Percentiles rank a stretch among this genome's conserved stretches.
phyloP scores from a whole-genome alignment of 1,140 invertebrate genomes.

The Penaeus indicus region DNA sequence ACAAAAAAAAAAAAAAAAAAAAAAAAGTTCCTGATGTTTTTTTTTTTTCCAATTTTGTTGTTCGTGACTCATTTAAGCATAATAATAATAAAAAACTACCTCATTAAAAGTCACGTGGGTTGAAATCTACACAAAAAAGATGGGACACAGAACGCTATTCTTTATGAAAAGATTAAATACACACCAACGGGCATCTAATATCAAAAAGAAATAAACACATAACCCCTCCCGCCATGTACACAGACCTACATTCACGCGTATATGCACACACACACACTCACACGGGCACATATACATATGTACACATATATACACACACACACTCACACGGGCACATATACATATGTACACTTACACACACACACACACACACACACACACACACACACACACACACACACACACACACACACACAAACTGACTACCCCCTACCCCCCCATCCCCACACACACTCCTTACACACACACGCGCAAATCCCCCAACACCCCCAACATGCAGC shows the following conservation, averaged over 20 bases:
- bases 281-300: no score
- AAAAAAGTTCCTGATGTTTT: no score
- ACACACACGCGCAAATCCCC: background rate
- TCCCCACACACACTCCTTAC: background rate
- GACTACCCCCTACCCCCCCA: background rate
- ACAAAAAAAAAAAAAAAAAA: no score
- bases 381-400: background rate
- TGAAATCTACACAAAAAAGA: no score
- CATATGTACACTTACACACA: background rate
- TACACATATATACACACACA: background rate
- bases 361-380: slow-evolving; percentile 21
- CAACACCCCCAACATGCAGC: background rate
- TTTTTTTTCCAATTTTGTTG: no score
- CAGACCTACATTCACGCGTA: background rate
- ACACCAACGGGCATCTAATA: no score
- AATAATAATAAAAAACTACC: no score
- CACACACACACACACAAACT: background rate
- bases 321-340: background rate
- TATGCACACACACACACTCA: background rate
- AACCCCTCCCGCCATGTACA: background rate
- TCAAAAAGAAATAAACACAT: no score
- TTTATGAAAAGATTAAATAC: no score
- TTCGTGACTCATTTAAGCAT: no score
- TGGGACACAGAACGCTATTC: no score
- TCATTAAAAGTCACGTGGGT: no score